phyloP scores from a whole-genome alignment of 2,888 invertebrate genomes.

The Theretra japonica region DNA sequence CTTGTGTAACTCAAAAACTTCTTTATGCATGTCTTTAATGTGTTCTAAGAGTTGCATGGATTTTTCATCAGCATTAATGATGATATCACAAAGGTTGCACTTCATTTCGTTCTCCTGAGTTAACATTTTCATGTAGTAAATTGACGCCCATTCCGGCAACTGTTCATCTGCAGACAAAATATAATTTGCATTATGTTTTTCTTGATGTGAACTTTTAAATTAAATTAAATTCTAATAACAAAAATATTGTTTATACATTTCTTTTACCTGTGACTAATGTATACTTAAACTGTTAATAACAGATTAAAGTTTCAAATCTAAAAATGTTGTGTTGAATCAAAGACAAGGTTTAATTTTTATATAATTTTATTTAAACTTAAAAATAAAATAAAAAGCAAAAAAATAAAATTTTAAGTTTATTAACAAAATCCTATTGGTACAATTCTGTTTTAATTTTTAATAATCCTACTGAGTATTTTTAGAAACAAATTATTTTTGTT shows the following conservation, averaged over 20 bases:
- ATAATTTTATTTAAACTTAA: neutral
- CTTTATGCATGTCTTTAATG: slow-evolving; percentile 61
- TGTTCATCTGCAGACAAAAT: slow-evolving; percentile 40
- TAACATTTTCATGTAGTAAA: slow-evolving; percentile 62
- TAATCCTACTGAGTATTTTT: neutral
- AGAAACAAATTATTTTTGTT: neutral
- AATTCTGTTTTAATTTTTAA: neutral
- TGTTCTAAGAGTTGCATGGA: slow-evolving; percentile 60
- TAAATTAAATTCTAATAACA: neutral
- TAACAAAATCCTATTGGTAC: neutral
- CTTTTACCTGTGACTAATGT: no score
- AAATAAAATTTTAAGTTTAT: neutral
- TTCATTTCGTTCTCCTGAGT: slow-evolving; percentile 53
- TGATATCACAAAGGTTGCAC: slow-evolving; percentile 70
- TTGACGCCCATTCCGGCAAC: slow-evolving; percentile 70
- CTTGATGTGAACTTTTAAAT: no score
- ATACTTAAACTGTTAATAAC: no score
- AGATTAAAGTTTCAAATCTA: neutral
- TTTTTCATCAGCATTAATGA: slow-evolving; percentile 54
- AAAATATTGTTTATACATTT: no score
- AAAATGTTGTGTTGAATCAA: neutral
- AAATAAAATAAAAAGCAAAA: neutral
- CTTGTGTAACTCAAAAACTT: slow-evolving; percentile 71
- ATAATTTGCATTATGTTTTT: neutral
- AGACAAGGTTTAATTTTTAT: neutral